A percentile compares a stretch with the other conserved stretches of the same genome.
Conservation (phyloP, 2,113 vertebrate genomes). For the Artemisiospiza belli region DNA sequence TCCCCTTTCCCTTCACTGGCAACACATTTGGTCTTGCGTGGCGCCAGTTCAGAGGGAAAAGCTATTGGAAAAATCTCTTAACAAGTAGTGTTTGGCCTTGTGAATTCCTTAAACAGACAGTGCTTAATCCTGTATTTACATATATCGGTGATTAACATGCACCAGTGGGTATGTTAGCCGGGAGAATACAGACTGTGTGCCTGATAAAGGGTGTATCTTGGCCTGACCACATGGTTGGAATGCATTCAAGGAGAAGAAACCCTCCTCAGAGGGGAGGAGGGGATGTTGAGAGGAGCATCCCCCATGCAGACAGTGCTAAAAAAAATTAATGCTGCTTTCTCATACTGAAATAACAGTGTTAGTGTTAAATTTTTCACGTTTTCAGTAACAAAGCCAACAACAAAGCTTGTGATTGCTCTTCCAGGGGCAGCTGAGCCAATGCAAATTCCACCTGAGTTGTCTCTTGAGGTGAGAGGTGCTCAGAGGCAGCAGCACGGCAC, state of each 20-base stretch:
- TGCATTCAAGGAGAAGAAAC: not conserved
- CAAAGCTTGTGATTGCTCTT: not conserved
- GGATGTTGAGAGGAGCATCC: not conserved
- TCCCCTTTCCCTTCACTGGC: not conserved
- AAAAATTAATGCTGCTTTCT: not conserved
- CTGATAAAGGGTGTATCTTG: not conserved
- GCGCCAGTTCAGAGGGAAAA: not conserved
- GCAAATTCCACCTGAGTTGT: not conserved
- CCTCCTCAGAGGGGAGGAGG: not conserved
- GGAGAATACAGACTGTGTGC: not conserved
- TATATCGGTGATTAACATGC: not conserved
- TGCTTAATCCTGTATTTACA: not conserved
- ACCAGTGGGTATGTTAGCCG: not conserved
- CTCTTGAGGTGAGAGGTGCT: not conserved
- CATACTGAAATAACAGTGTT: not conserved
- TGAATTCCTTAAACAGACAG: not conserved
- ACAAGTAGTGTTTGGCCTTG: not conserved
- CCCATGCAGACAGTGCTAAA: fast-evolving
- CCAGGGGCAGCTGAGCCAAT: not conserved
- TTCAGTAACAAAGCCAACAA: not conserved
- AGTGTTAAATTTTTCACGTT: not conserved
- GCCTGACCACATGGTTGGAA: not conserved
- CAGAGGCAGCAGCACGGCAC: not conserved
- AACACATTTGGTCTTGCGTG: not conserved
- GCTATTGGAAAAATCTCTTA: not conserved